Conservation (phyloP, 2,888 invertebrate genomes). For the Orthosia incerta region DNA sequence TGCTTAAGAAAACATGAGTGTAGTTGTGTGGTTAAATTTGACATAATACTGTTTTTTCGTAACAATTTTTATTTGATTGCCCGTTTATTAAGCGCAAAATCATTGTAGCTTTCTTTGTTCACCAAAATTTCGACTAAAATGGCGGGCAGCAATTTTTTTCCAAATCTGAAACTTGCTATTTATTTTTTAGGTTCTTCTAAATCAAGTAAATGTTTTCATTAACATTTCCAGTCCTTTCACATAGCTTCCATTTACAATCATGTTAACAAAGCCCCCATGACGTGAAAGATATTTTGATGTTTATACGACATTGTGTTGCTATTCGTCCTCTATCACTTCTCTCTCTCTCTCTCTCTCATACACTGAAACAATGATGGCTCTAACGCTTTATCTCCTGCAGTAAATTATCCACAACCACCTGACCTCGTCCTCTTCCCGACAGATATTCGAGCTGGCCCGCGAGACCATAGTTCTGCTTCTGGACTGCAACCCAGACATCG, state of each 20-base stretch:
- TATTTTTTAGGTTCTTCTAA: neutral
- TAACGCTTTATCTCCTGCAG: neutral
- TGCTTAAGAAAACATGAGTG: neutral
- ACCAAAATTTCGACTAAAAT: neutral
- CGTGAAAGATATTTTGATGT: neutral
- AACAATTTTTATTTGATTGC: no score
- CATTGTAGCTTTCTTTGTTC: no score
- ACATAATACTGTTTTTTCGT: no score
- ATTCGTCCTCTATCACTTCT: neutral
- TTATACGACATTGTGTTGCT: neutral
- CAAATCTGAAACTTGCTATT: neutral
- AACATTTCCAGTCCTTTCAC: no score
- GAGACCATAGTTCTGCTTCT: constrained; percentile 98
- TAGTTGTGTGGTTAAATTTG: no score
- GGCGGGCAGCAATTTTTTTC: neutral
- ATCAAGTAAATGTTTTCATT: no score
- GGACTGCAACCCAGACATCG: constrained; percentile 98
- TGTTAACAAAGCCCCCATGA: no score
- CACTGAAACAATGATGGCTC: neutral
- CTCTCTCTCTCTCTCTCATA: neutral
- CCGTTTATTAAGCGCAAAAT: no score
- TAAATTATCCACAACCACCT: neutral
- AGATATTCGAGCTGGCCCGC: constrained; percentile 97
- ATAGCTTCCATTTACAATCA: no score
- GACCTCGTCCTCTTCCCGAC: constrained; percentile 18